Evolutionary conservation across 23 tunicate genomes (phyloP).

Genomic region (Trididemnum clinides): DNA sequence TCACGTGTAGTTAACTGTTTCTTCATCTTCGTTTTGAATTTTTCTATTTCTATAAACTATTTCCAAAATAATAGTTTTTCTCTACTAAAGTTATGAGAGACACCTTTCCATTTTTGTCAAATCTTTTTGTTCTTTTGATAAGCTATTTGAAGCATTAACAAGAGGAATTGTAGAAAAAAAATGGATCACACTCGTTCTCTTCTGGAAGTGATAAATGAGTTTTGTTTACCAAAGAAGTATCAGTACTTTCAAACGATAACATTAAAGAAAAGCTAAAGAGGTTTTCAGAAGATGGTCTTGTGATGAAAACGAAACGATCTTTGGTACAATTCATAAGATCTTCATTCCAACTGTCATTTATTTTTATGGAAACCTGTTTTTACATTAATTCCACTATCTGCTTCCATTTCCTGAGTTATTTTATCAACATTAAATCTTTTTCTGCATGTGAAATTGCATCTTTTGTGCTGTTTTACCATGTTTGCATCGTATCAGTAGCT

Average conservation of each 20-base stretch:
- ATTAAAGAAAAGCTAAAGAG: neutral
- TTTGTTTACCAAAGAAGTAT: no score
- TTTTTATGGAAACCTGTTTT: conserved; percentile 10
- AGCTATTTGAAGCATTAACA: neutral
- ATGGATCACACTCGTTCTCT: neutral
- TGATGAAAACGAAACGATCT: neutral
- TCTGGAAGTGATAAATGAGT: neutral
- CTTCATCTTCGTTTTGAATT: neutral
- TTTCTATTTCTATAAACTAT: neutral
- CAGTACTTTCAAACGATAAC: no score
- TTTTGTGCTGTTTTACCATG: conserved; percentile 91
- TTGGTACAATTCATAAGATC: conserved; percentile 1
- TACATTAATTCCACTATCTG: neutral
- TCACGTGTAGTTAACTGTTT: neutral
- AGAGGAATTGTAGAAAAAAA: neutral
- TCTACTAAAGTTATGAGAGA: neutral
- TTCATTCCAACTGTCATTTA: conserved; percentile 5
- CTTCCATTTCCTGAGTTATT: no score
- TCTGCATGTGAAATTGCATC: conserved; percentile 59
- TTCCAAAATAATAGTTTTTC: neutral
- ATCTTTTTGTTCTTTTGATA: neutral
- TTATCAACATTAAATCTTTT: no score
- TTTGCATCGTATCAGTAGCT: conserved; percentile 88
- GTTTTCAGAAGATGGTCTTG: neutral
- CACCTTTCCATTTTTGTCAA: conserved; percentile 12